A percentile compares a stretch with the other conserved stretches of the same genome.
Evolutionary conservation across 2,113 vertebrate genomes (phyloP).

Genomic region (Gila orcuttii): DNA sequence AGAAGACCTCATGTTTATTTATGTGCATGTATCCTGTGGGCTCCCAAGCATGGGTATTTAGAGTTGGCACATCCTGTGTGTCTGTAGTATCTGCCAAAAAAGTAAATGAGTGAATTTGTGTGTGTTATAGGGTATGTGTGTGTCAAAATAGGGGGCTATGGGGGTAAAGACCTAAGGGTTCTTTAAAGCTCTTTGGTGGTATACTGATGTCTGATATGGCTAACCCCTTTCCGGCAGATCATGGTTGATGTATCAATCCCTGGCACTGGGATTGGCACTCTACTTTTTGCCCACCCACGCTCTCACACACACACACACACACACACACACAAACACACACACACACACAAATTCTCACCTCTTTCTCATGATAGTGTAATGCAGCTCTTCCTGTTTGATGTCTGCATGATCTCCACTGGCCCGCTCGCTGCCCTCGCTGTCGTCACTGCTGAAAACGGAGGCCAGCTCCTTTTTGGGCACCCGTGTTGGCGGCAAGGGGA

Average conservation of each 20-base stretch:
- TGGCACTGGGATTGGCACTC: background rate
- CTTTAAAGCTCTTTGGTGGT: slow-evolving; percentile 36
- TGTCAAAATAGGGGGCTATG: slow-evolving; percentile 21
- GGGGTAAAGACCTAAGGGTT: slow-evolving; percentile 31
- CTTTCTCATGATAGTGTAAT: slow-evolving; percentile 95
- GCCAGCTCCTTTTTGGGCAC: slow-evolving; percentile 90
- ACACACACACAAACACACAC: background rate
- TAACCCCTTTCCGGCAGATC: slow-evolving; percentile 34
- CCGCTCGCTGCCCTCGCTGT: slow-evolving; percentile 85
- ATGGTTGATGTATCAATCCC: slow-evolving; percentile 17
- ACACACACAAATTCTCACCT: slow-evolving; percentile 76
- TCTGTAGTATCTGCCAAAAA: slow-evolving; percentile 13
- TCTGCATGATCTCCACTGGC: slow-evolving; percentile 83
- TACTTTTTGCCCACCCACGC: slow-evolving; percentile 6
- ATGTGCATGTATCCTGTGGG: slow-evolving; percentile 37
- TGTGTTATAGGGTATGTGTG: slow-evolving; percentile 22
- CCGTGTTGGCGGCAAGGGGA: slow-evolving; percentile 84
- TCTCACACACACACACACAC: slow-evolving; percentile 12
- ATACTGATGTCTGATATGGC: slow-evolving; percentile 38
- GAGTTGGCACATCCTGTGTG: slow-evolving; percentile 14
- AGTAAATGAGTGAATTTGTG: slow-evolving; percentile 21
- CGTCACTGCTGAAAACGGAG: slow-evolving; percentile 87
- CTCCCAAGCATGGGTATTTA: slow-evolving; percentile 40
- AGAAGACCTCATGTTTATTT: slow-evolving; percentile 52
- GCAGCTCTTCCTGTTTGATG: slow-evolving; percentile 90